Evolutionary conservation across 2,888 invertebrate species (phyloP).

Genomic region (Tethea ocularis): DNA sequence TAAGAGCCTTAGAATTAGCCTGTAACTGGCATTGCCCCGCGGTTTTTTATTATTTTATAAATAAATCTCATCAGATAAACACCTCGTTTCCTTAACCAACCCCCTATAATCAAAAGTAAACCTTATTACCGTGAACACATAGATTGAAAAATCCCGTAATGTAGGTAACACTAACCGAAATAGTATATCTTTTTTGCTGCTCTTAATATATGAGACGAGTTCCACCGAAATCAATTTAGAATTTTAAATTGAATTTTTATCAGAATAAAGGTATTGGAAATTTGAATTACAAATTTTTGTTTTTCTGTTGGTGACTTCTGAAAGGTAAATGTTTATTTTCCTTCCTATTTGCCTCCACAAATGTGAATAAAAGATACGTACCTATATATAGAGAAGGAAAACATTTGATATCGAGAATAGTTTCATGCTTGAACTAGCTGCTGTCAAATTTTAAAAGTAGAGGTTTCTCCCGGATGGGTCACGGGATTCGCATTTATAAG

Average conservation of each 20-base stretch:
- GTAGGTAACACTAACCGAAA: no score
- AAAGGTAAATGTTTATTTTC: neutral
- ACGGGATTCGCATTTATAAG: no score
- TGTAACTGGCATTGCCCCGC: neutral
- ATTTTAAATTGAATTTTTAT: neutral
- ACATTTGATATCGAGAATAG: neutral
- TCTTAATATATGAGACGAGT: neutral
- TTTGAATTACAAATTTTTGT: neutral
- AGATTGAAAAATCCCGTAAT: no score
- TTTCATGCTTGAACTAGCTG: no score
- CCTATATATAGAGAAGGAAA: neutral
- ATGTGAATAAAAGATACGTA: neutral
- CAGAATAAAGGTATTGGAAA: neutral
- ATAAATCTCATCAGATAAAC: no score
- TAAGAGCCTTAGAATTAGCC: neutral
- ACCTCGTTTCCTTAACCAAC: no score
- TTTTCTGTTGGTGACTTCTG: neutral
- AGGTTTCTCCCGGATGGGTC: no score
- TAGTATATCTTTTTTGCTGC: no score
- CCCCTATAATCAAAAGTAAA: no score
- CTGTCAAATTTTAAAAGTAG: no score
- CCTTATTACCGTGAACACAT: no score
- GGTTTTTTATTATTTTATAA: no score
- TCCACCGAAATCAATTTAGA: neutral
- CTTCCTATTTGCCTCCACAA: neutral